Base-by-base conservation (phyloP, 2,888 invertebrate genomes). In the Catonia carolina region DNA sequence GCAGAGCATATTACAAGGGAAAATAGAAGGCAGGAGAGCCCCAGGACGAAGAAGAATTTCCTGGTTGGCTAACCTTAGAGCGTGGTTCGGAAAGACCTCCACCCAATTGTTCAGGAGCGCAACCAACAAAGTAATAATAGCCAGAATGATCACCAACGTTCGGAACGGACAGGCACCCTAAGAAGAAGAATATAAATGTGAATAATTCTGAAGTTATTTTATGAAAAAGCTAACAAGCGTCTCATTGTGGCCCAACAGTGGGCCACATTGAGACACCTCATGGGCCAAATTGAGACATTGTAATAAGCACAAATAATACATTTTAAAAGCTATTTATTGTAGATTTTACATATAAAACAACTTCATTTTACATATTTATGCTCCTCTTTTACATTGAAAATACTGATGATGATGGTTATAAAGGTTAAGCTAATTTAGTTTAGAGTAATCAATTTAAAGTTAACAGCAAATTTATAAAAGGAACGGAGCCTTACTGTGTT, bases 1-100 rank as follows among this genome's bases (percentile, higher is more conserved):
- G 12, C 39, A 49, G 8, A 20, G 22, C 23, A 55, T 55, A 10
- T 10, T 55, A 36, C 37, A 55, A 42, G 35, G 51, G n/a, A 51
- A 56, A 56, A 51, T 56, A 31, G 20, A 52, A 31, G 17, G 27
- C 33, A 33, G 23, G 42, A 56, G 18, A 50, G 10, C 31, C 1
- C 14, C 42, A 37, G 56, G 42, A 41, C 36, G 56, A 50, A 56
- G 50, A 56, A 47, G 33, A 54, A 55, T 18, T 18, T 35, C 42
- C 14, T 56, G 14, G 51, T 33, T 56, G 20, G 23, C 17, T 42
- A 51, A 56, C 35, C 41, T 56, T 22, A 41, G 56, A 45, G 41
- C 31, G 51, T 42, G 42, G 42, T 51, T 51, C 27, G 56, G 49
- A 22, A 22, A n/a, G 10, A 37, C 8, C n/a, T 55, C 51, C 37